Base-by-base conservation (phyloP, 2,888 invertebrate genomes). In the Achlya flavicornis region DNA sequence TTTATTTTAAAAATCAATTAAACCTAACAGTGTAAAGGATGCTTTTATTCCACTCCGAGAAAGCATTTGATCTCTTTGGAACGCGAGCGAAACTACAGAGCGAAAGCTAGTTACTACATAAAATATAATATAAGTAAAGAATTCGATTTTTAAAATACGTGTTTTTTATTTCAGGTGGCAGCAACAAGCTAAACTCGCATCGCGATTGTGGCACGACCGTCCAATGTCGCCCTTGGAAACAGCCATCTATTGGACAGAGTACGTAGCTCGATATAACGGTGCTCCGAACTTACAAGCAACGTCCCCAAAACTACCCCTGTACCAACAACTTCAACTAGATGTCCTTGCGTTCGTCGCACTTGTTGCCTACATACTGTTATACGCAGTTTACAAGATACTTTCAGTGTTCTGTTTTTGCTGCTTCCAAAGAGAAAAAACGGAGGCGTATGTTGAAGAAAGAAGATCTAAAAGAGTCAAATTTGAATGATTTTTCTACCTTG, bases 161-260 rank as follows among this genome's bases (percentile, higher is more conserved):
- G 26, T 26, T 63, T 57, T 63, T 66, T 66, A n/a, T 88, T 85
- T 48, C 88, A 92, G 93, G 57, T 80, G 80, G 76, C 91, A 91
- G 75, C 81, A 88, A 12, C 87, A 87, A 19, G 94, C 94, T 0
- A 84, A 84, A 64, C 74, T 86, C 35, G 81, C 95, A 0, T 94
- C 95, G 0, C 84, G 88, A 65, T 76, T 94, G 32, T 95, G 95
- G 89, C 94, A 94, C 65, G 92, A 94, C 69, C 93, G 95, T 0
- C 89, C 94, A 46, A 89, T 91, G 74, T 88, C 94, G 5, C 93
- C 95, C 0, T 69, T 95, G 61, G 93, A 95, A 65, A 92, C 88
- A 35, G 95, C 95, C 64, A 86, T 95, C 76, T 95, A 95, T 84
- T 95, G 95, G 92, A 92, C 94, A 14, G 95, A 95, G 72, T 94